Evolutionary conservation across 2,797 vertebrate species (phyloP).

Genomic region (Spea hammondii): DNA sequence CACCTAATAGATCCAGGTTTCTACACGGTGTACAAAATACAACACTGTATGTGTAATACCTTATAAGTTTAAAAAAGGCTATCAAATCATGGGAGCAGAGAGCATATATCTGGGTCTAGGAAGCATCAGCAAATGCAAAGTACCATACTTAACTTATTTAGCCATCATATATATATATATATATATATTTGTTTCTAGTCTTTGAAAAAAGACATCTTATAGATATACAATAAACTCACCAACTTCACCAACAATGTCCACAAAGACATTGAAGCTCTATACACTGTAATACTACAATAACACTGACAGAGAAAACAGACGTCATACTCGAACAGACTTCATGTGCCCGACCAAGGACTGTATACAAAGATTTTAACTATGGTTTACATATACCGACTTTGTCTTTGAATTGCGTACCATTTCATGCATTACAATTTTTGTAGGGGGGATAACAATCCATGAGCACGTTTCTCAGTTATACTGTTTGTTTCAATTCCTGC

Average conservation of each 20-base stretch:
- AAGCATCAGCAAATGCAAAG: slow-evolving; percentile 72
- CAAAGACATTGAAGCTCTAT: slow-evolving; percentile 81
- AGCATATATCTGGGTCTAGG: slow-evolving; percentile 68
- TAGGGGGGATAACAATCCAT: neutral
- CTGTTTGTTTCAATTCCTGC: slow-evolving; percentile 59
- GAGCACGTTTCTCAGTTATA: slow-evolving; percentile 50
- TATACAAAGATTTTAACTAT: slow-evolving; percentile 70
- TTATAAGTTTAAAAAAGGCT: slow-evolving; percentile 62
- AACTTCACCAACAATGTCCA: slow-evolving; percentile 77
- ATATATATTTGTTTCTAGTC: slow-evolving; percentile 63
- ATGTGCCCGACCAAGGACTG: slow-evolving; percentile 73
- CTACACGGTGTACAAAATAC: slow-evolving; percentile 64
- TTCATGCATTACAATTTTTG: slow-evolving; percentile 68
- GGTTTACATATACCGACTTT: slow-evolving; percentile 66
- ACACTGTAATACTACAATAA: slow-evolving; percentile 79
- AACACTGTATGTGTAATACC: slow-evolving; percentile 67
- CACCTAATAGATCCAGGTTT: slow-evolving; percentile 59
- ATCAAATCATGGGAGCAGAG: slow-evolving; percentile 65
- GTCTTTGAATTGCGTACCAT: slow-evolving; percentile 65
- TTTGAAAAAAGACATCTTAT: slow-evolving; percentile 79
- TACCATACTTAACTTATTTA: slow-evolving; percentile 71
- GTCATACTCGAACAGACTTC: slow-evolving; percentile 67
- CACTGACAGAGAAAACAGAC: slow-evolving; percentile 76
- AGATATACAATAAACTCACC: slow-evolving; percentile 73
- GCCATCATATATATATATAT: slow-evolving; percentile 80